Base-by-base conservation (phyloP, 2,888 invertebrate genomes). In the Scrobipalpa atriplicella region DNA sequence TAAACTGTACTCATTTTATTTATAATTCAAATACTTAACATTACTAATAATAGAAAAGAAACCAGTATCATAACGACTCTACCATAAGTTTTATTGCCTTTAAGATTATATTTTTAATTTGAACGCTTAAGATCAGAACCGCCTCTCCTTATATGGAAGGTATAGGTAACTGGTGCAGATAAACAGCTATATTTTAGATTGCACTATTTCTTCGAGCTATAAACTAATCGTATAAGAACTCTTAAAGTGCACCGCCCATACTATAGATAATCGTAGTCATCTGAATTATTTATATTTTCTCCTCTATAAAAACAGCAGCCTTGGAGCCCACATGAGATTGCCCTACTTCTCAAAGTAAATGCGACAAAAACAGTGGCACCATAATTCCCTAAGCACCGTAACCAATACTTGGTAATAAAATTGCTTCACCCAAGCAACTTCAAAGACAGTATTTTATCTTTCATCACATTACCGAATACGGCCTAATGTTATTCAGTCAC, bases 371-470 rank as follows among this genome's bases (percentile, higher is more conserved):
- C 73, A 38, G n/a, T 38, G 70, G 72, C 11, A 72, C 71, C 75
- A 73, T 72, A 75, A 74, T 77, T 75, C 75, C 71, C 72, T 72
- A 70, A 76, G 73, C 70, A 78, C 75, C 73, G 79, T 81, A 83
- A 78, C 80, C 69, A 73, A 82, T 79, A 78, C 75, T 73, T 68
- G 68, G 64, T 60, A 71, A 73, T 71, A 80, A 80, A 82, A 79
- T 80, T 81, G 76, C 75, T 77, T 75, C 69, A 67, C 75, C 83
- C 77, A 77, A 68, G 80, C 75, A 83, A 81, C 78, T 72, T 71
- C 82, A 79, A 80, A 81, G 80, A 84, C 82, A 84, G 83, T 84
- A 83, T 82, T 82, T 81, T 81, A 77, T 77, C 78, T 84, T 87
- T 85, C 85, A 80, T 82, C 83, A 84, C 80, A 76, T 81, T 76